Percentiles rank a stretch among this genome's conserved stretches.
Conservation (phyloP, 2,113 vertebrate species). For the Rhinichthys klamathensis region DNA sequence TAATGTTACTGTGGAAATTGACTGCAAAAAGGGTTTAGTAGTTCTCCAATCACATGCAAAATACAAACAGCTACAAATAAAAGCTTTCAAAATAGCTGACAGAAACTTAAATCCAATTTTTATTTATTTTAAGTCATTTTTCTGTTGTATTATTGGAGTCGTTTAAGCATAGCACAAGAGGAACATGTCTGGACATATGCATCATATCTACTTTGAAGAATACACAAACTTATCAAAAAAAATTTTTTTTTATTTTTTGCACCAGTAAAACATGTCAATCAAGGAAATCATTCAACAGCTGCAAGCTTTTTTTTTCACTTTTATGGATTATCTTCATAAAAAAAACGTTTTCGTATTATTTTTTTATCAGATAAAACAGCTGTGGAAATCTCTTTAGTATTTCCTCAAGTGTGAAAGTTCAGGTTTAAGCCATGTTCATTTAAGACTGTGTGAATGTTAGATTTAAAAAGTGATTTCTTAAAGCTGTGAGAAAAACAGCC, state of each 20-base stretch:
- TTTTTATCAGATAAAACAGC: background rate
- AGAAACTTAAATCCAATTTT: background rate
- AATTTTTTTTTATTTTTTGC: background rate
- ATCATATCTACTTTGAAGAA: background rate
- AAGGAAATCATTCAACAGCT: background rate
- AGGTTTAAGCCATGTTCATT: background rate
- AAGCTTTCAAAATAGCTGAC: background rate
- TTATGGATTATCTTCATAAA: background rate
- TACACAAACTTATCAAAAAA: background rate
- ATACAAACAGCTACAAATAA: background rate
- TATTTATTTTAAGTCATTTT: background rate
- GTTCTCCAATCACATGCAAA: background rate
- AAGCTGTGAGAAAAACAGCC: slow-evolving; percentile 22
- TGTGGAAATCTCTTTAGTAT: background rate
- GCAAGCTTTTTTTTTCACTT: background rate
- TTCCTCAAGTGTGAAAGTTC: background rate
- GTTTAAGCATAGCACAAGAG: background rate
- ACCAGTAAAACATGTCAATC: background rate
- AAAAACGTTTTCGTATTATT: background rate
- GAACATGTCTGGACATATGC: slow-evolving; percentile 8
- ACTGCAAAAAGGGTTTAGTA: background rate
- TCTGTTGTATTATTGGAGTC: background rate
- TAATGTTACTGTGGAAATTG: background rate
- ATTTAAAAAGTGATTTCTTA: background rate
- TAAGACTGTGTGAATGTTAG: background rate